A percentile compares a stretch with the other conserved stretches of the same genome.
These are phyloP conservation scores for Sterrhoptilus dennistouni DNA, from an alignment of 2,113 vertebrate species.

Conservation along the genomic window DNA sequence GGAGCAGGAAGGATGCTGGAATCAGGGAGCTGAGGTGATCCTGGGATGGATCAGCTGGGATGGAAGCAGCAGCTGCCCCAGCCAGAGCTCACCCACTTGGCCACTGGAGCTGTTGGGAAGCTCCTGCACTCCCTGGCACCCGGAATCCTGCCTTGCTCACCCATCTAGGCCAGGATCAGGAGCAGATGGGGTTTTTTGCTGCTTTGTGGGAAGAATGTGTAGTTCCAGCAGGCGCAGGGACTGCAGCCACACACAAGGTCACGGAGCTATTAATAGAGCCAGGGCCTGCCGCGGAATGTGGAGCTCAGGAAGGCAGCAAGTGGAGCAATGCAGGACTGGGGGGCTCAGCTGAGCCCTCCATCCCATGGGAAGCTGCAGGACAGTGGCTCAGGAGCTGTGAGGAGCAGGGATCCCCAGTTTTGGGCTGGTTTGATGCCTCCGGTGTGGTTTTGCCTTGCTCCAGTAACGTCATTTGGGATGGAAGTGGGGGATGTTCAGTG, in stretches of 20 bases:
- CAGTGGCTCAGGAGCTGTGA: rapidly evolving
- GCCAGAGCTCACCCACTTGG: not conserved
- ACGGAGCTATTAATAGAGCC: not conserved
- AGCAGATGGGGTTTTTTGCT: slow-evolving; percentile 26
- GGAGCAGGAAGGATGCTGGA: rapidly evolving
- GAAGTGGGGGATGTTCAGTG: rapidly evolving
- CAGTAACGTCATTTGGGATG: rapidly evolving
- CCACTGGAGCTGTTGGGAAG: not conserved
- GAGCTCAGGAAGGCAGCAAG: not conserved
- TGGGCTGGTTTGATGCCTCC: not conserved
- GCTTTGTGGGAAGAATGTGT: slow-evolving; percentile 28
- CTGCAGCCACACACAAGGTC: not conserved
- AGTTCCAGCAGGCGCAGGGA: not conserved
- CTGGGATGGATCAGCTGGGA: not conserved
- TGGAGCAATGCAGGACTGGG: rapidly evolving
- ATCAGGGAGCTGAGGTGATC: not conserved
- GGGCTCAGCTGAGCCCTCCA: not conserved
- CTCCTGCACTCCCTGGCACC: not conserved
- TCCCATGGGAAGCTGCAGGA: not conserved
- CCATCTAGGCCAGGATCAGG: not conserved
- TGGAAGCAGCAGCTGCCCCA: not conserved
- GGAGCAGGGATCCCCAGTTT: not conserved
- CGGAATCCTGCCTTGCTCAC: not conserved
- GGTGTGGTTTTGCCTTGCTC: not conserved
- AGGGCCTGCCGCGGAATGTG: not conserved